These are phyloP conservation scores for Solea solea DNA, from an alignment of 2,113 vertebrate genomes.

Conservation along the genomic window DNA sequence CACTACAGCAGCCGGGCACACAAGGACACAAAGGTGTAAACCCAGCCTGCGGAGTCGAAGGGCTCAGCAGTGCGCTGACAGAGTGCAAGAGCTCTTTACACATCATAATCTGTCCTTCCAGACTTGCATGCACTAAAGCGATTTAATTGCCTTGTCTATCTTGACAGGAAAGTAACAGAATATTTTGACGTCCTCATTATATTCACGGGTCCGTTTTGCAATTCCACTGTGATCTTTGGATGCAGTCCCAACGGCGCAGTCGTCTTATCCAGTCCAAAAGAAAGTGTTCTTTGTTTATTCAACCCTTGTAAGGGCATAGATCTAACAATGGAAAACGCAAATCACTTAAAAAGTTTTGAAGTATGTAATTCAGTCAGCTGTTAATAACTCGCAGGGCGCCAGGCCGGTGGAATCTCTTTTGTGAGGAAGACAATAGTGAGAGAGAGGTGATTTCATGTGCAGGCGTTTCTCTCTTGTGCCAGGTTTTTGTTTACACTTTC, in stretches of 20 bases:
- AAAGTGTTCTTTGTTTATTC: constrained; percentile 32
- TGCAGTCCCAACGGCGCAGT: constrained; percentile 18
- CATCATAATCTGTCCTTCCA: constrained; percentile 38
- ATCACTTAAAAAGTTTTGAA: constrained; percentile 69
- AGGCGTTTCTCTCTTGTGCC: constrained; percentile 82
- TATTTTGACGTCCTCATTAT: constrained; percentile 29
- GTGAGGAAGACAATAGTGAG: constrained; percentile 77
- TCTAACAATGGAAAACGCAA: constrained; percentile 52
- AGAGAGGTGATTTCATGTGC: constrained; percentile 76
- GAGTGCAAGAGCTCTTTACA: constrained; percentile 50
- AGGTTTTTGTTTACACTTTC: constrained; percentile 90
- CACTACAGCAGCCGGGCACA: constrained; percentile 61
- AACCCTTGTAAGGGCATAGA: constrained; percentile 15
- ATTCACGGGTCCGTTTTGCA: constrained; percentile 28
- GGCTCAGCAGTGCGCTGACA: constrained; percentile 35
- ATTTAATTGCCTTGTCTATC: constrained; percentile 44
- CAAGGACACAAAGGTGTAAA: constrained; percentile 73
- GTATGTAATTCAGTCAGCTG: constrained; percentile 79
- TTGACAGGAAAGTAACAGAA: constrained; percentile 17
- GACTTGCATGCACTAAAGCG: constrained; percentile 25
- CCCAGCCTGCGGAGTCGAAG: constrained; percentile 35
- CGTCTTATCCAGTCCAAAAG: constrained; percentile 4
- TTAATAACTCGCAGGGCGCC: constrained; percentile 82
- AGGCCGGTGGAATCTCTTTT: constrained; percentile 76
- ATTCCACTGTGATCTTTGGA: constrained; percentile 31